These are phyloP conservation scores for Onychostoma macrolepis DNA, from an alignment of 2,113 vertebrate species.

Conservation along the genomic window DNA sequence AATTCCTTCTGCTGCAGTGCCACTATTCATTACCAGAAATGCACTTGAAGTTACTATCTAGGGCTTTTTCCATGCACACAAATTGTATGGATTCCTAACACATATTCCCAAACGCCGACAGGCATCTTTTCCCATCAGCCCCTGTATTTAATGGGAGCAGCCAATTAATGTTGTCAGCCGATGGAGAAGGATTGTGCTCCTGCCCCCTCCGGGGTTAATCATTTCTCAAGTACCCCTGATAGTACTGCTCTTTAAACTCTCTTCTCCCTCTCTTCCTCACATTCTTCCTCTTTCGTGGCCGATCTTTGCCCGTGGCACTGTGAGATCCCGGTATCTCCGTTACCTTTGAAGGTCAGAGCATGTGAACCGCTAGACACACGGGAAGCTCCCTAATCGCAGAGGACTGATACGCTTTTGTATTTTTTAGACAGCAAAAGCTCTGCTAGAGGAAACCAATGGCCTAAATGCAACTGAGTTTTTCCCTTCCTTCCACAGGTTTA, in stretches of 20 bases:
- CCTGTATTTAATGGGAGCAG: constrained; percentile 52
- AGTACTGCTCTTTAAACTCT: constrained; percentile 50
- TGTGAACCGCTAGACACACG: constrained; percentile 23
- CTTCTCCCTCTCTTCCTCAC: constrained; percentile 41
- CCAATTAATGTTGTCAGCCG: background rate
- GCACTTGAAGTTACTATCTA: background rate
- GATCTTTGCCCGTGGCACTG: constrained; percentile 11
- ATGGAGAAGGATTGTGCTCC: background rate
- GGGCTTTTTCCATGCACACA: background rate
- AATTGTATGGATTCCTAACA: background rate
- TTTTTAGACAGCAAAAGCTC: background rate
- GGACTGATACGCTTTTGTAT: background rate
- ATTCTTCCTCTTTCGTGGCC: background rate
- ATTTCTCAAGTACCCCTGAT: constrained; percentile 35
- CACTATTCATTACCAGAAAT: background rate
- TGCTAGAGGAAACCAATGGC: background rate
- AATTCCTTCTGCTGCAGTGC: background rate
- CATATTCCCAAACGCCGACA: background rate
- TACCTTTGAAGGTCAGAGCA: constrained; percentile 64
- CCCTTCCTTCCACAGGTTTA: background rate
- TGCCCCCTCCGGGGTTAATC: background rate
- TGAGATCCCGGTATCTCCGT: constrained; percentile 39
- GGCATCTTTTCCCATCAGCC: constrained; percentile 63
- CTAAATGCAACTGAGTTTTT: background rate
- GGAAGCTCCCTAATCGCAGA: background rate